Evolutionary conservation across 2,888 invertebrate genomes (phyloP).

Genomic region (Metacarcinus magister): DNA sequence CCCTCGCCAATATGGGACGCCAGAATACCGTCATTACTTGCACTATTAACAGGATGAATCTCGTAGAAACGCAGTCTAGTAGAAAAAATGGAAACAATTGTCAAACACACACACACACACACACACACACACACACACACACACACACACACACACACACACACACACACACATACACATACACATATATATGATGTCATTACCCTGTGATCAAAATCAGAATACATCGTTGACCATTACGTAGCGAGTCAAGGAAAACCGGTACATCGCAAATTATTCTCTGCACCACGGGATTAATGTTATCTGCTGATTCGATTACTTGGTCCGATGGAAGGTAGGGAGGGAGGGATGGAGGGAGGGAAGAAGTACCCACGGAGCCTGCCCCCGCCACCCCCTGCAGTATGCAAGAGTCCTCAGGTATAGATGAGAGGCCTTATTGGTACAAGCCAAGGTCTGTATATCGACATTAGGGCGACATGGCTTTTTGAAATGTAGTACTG

Average conservation of each 20-base stretch:
- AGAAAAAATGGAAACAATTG: too few species aligned
- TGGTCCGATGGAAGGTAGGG: not conserved
- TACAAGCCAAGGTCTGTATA: not conserved
- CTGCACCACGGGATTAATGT: slow-evolving; percentile 35
- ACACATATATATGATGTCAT: not conserved
- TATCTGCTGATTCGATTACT: slow-evolving; percentile 47
- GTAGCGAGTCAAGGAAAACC: not conserved
- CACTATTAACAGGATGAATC: not conserved
- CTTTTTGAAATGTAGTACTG: not conserved
- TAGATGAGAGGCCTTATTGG: slow-evolving; percentile 40
- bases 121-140: not conserved
- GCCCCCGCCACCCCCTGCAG: not conserved
- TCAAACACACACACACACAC: not conserved
- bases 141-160: not conserved
- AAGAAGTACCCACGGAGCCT: not conserved
- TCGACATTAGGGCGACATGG: not conserved
- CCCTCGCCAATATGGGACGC: not conserved
- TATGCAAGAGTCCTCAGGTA: slow-evolving; percentile 35
- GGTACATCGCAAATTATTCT: not conserved
- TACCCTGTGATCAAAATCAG: not conserved
- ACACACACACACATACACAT: not conserved
- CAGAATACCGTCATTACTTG: not conserved
- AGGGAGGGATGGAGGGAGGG: not conserved
- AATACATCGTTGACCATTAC: not conserved
- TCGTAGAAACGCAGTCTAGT: not conserved